phyloP scores from a whole-genome alignment of 2,888 invertebrate genomes.

The Melinopterus prodromus region DNA sequence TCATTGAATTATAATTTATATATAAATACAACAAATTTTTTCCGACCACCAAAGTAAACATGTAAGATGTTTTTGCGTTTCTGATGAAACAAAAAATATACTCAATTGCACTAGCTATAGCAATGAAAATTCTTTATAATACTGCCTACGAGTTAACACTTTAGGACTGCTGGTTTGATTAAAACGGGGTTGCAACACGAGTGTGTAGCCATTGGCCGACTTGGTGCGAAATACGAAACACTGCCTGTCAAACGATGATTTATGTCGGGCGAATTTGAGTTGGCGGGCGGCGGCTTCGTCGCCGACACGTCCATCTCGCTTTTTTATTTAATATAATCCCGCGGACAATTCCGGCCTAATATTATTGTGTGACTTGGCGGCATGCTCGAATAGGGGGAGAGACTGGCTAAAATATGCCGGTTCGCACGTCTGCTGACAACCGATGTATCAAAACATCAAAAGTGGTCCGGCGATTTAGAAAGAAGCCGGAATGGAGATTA shows the following conservation, averaged over 20 bases:
- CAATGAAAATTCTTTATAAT: no score
- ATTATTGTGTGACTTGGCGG: slow-evolving; percentile 4
- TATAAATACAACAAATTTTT: no score
- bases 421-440: background rate
- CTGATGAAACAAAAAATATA: no score
- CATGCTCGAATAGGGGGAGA: background rate
- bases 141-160: background rate
- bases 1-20: no score
- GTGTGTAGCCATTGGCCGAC: slow-evolving; percentile 29
- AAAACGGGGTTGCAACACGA: slow-evolving; percentile 39
- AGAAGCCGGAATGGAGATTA: background rate
- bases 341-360: background rate
- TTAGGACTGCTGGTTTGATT: slow-evolving; percentile 19
- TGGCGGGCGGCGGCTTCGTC: background rate
- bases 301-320: background rate
- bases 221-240: slow-evolving; percentile 51
- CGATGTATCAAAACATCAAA: background rate
- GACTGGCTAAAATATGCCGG: background rate
- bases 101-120: no score
- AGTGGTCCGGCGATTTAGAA: background rate
- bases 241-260: slow-evolving; percentile 57
- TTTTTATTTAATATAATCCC: slow-evolving; percentile 4
- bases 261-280: slow-evolving; percentile 47
- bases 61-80: no score
- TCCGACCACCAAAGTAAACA: no score